Evolutionary conservation across 1,140 invertebrate genomes (phyloP), one percentile per base, ranked within the genome.

Genomic region (Nephila pilipes): DNA sequence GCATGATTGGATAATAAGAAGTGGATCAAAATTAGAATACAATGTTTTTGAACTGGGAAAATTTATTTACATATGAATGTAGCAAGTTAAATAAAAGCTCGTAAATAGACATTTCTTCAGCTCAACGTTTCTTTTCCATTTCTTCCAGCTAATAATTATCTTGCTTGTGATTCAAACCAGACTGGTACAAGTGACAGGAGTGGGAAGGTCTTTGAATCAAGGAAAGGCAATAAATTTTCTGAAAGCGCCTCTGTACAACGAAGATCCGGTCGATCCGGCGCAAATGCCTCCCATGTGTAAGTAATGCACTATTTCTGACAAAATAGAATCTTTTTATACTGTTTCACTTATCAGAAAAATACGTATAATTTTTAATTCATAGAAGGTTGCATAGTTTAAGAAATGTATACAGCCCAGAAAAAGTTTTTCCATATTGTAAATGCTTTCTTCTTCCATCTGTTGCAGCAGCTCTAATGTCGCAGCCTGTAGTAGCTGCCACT

Each of bases 401-500:
- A n/a, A n/a, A n/a, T n/a, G n/a, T n/a, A n/a, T n/a, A n/a, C n/a
- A n/a, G n/a, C n/a, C n/a, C n/a, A n/a, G n/a, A n/a, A n/a, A n/a
- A n/a, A n/a, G n/a, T 46, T 46, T 46, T 46, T 10, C 46, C 6
- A 46, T 10, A 46, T 0, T 0, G 46, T 46, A 10, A 0, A 46
- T 46, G 12, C 6, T 46, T 46, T 46, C 46, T 46, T 46, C 12
- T 46, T 38, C 6, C 4, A n/a, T n/a, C 16, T 46, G 12, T 22
- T 32, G 1, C 60, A 81, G 3, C 29, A 91, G 90, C 90, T 3
- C 14, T 93, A 16, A 57, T 93, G 16, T 83, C 85, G 1, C 92
- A 93, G 18, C 94, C 94, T 20, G 69, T 94, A 0, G 93, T 94
- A 20, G 94, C 94, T 20, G 94, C 94, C 32, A 94, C 94, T 14